Evolutionary conservation across 1,140 invertebrate species (phyloP).

Genomic region (Leucophenga varia): DNA sequence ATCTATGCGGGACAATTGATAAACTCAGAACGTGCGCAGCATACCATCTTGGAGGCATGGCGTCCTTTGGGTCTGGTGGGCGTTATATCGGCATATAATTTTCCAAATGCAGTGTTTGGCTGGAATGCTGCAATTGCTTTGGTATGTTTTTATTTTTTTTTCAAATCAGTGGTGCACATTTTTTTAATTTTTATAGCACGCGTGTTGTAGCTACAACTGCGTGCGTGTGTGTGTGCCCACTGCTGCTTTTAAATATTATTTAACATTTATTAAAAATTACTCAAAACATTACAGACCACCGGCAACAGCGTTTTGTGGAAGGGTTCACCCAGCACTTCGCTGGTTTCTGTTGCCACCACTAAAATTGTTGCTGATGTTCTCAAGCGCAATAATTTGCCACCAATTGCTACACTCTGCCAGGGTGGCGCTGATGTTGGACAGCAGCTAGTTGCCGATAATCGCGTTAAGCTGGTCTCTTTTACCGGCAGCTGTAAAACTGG

Average conservation of each 20-base stretch:
- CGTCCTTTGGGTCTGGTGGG: constrained; percentile 93
- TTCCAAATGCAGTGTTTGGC: constrained; percentile 96
- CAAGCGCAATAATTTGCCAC: constrained; percentile 83
- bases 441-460: constrained; percentile 76
- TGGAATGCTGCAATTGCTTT: constrained; percentile 98
- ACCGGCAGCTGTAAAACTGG: constrained; percentile 91
- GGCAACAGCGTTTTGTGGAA: constrained; percentile 97
- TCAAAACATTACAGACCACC: constrained; percentile 35
- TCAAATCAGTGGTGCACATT: no score
- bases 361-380: constrained; percentile 82
- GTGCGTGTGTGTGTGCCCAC: no score
- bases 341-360: constrained; percentile 90
- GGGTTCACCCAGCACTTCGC: constrained; percentile 87
- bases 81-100: constrained; percentile 99
- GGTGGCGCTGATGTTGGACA: constrained; percentile 88
- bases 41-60: constrained; percentile 91
- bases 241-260: no score
- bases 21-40: constrained; percentile 91
- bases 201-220: no score
- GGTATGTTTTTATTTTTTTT: constrained; percentile 54
- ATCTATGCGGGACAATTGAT: constrained; percentile 83
- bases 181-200: no score
- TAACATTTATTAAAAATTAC: no score
- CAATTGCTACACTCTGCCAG: constrained; percentile 82
- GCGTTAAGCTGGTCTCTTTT: constrained; percentile 86